Conservation (phyloP, 2,113 vertebrate genomes). For the Gila orcuttii region DNA sequence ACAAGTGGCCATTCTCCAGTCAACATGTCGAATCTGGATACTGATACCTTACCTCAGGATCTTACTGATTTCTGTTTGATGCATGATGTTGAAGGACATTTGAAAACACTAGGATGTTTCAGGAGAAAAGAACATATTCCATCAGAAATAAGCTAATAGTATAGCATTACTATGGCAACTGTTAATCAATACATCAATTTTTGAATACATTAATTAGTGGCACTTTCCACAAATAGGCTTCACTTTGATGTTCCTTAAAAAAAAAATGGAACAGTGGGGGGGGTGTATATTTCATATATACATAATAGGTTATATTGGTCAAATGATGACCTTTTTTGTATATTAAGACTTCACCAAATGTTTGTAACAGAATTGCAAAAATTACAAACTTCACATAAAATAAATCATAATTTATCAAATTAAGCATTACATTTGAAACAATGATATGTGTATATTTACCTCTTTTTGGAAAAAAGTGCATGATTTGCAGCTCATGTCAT, state of each 20-base stretch:
- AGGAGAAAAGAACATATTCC: not conserved
- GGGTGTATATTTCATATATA: too few species aligned
- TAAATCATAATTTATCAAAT: not conserved
- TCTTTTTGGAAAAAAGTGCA: not conserved
- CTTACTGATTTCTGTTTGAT: not conserved
- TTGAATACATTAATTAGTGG: not conserved
- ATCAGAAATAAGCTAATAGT: constrained; percentile 25
- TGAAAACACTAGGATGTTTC: constrained; percentile 23
- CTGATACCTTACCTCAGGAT: not conserved
- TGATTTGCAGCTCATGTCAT: not conserved
- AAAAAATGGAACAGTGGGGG: too few species aligned
- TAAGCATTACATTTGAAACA: too few species aligned
- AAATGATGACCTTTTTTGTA: too few species aligned
- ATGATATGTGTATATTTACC: not conserved
- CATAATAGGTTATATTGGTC: too few species aligned
- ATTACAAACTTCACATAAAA: not conserved
- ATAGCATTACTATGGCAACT: constrained; percentile 27
- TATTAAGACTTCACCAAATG: too few species aligned
- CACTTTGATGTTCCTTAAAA: not conserved
- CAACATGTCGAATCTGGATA: constrained; percentile 53
- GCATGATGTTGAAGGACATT: not conserved
- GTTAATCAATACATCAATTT: not conserved
- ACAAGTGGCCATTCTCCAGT: constrained; percentile 51
- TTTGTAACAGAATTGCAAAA: not conserved
- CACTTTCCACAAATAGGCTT: not conserved